Base-by-base conservation (phyloP, 2,113 vertebrate species). In the Colius striatus region DNA sequence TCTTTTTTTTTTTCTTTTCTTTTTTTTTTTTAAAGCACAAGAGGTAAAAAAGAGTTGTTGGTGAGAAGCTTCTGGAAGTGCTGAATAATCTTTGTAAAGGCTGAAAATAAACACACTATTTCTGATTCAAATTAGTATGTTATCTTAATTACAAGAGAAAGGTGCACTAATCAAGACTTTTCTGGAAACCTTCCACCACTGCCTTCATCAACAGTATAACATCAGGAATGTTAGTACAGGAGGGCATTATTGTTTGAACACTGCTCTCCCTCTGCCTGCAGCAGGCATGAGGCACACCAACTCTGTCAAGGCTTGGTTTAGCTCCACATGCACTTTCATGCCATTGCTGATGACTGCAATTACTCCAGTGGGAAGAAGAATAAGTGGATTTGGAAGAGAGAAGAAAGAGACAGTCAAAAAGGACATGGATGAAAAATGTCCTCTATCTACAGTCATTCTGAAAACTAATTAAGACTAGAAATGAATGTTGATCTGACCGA, bases 391-490 rank as follows among this genome's bases (percentile, higher is more conserved):
- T 60, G 51, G 48, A 80, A n/a, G 47, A 85, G 9, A 83, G 29
- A 83, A 93, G 47, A 83, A 91, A 91, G 41, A 70, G 45, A 34
- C 50, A n/a, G 47, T 75, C 75, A 76, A 41, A 95, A 92, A 86
- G 32, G 61, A 86, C 3, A 1, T 29, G 29, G 86, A 78, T 78
- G 60, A 79, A 89, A 91, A 95, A 92, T 0, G 20, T 67, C 48
- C 32, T 84, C 62, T 32, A 48, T 92, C 34, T 80, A 47, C 66
- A 72, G 78, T 45, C 53, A 45, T 75, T 89, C 70, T 79, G 74
- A 68, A 90, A 93, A 75, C 62, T 87, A 87, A 87, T 95, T 91
- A 94, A 74, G 68, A 78, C 51, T 71, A 53, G 73, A 89, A 94
- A 68, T 65, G 45, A 87, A 76, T 23, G 62, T 70, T 79, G 89